Percentiles rank a stretch among this genome's conserved stretches.
Evolutionary conservation across 2,113 vertebrate species (phyloP).

Genomic region (Chaetodon trifascialis): DNA sequence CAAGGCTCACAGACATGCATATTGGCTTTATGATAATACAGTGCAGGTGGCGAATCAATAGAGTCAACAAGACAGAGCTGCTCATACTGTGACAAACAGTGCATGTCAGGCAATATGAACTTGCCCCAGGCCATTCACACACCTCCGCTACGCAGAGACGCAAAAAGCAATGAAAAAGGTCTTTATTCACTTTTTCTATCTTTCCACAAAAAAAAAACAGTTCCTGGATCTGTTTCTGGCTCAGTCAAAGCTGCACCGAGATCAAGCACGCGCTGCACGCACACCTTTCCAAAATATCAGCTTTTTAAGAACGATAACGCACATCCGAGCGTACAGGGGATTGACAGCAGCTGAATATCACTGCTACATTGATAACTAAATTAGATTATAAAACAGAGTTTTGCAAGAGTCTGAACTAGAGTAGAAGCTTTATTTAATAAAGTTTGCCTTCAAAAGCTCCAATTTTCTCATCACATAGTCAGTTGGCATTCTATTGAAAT

Average conservation of each 20-base stretch:
- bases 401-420: not conserved
- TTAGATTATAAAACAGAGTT: not conserved
- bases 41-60: conserved; percentile 58
- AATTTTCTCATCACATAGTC: not conserved
- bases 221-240: not conserved
- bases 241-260: not conserved
- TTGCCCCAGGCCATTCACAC: conserved; percentile 1
- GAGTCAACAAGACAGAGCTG: conserved; percentile 43
- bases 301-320: not conserved
- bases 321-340: not conserved
- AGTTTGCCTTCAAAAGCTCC: not conserved
- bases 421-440: not conserved
- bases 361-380: not conserved
- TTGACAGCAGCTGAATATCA: not conserved
- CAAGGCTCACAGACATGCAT: conserved; percentile 44
- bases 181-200: not conserved
- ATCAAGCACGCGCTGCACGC: not conserved
- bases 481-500: conserved; percentile 9
- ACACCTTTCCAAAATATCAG: not conserved
- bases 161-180: conserved; percentile 9
- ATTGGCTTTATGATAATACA: conserved; percentile 69
- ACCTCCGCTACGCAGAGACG: conserved; percentile 4
- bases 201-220: not conserved
- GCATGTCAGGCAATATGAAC: conserved; percentile 28
- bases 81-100: not conserved